A percentile compares a stretch with the other conserved stretches of the same genome.
Conservation (phyloP, 2,797 vertebrate genomes). For the Coreius guichenoti region DNA sequence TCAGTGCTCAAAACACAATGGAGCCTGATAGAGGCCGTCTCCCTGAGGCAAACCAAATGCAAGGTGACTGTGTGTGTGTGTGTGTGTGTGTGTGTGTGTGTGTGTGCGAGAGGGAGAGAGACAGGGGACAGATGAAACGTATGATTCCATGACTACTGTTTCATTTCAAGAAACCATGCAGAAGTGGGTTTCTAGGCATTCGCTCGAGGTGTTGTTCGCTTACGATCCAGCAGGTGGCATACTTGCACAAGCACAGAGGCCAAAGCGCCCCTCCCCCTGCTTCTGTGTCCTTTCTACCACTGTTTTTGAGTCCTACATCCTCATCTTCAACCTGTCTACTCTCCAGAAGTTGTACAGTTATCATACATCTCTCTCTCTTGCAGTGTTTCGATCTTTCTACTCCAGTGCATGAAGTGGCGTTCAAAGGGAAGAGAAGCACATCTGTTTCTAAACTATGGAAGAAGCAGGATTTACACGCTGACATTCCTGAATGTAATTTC, state of each 20-base stretch:
- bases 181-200: slow-evolving; percentile 8
- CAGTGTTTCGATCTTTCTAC: slow-evolving; percentile 40
- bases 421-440: slow-evolving; percentile 21
- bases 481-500: slow-evolving; percentile 14
- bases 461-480: not conserved
- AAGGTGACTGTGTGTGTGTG: slow-evolving; percentile 52
- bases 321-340: slow-evolving; percentile 12
- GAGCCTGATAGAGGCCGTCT: slow-evolving; percentile 64
- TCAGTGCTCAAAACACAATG: slow-evolving; percentile 62
- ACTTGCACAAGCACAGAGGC: slow-evolving; percentile 74
- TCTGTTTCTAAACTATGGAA: slow-evolving; percentile 12
- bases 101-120: slow-evolving; percentile 21
- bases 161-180: slow-evolving; percentile 36
- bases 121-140: slow-evolving; percentile 7
- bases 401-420: slow-evolving; percentile 23
- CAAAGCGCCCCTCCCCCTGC: slow-evolving; percentile 16
- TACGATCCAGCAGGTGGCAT: slow-evolving; percentile 78
- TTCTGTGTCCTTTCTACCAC: slow-evolving; percentile 29
- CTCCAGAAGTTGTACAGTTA: slow-evolving; percentile 36
- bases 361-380: slow-evolving; percentile 15
- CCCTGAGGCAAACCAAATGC: slow-evolving; percentile 64
- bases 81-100: slow-evolving; percentile 12
- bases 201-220: not conserved
- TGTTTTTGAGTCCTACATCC: slow-evolving; percentile 19
- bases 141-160: slow-evolving; percentile 56